These are phyloP conservation scores for Archegozetes longisetosus DNA, from an alignment of 1,140 invertebrate genomes.

Conservation along the genomic window DNA sequence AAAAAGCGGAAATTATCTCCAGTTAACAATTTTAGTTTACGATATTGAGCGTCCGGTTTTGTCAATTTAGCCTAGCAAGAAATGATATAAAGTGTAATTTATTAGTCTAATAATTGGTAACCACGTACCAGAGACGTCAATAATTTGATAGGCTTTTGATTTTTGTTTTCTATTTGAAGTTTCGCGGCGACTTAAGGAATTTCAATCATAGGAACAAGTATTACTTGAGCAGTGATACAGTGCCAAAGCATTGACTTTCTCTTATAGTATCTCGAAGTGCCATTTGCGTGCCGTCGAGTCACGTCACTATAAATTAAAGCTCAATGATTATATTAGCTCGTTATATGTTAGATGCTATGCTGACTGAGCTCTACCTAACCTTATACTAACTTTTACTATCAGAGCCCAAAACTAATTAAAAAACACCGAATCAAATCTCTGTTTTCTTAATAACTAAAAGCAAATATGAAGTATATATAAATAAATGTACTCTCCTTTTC, in stretches of 20 bases:
- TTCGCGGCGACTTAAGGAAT: not conserved
- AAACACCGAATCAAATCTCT: not conserved
- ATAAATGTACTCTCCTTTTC: no score
- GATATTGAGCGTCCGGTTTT: not conserved
- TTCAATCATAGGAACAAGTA: not conserved
- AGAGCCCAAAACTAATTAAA: not conserved
- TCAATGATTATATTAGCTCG: not conserved
- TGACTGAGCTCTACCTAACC: no score
- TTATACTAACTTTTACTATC: not conserved
- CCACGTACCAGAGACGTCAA: no score
- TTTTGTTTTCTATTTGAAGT: not conserved
- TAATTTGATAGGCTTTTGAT: not conserved
- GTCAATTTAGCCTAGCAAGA: not conserved
- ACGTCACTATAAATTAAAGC: not conserved
- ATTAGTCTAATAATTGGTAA: no score
- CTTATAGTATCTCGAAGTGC: no score
- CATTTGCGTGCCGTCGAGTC: not conserved
- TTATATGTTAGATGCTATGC: no score
- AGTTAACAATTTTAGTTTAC: not conserved
- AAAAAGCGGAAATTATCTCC: not conserved
- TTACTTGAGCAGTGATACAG: not conserved
- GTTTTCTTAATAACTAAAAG: not conserved
- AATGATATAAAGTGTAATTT: no score
- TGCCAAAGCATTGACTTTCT: not conserved
- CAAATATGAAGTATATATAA: not conserved